Conservation (phyloP, 2,113 vertebrate species). For the Clinocottus analis region DNA sequence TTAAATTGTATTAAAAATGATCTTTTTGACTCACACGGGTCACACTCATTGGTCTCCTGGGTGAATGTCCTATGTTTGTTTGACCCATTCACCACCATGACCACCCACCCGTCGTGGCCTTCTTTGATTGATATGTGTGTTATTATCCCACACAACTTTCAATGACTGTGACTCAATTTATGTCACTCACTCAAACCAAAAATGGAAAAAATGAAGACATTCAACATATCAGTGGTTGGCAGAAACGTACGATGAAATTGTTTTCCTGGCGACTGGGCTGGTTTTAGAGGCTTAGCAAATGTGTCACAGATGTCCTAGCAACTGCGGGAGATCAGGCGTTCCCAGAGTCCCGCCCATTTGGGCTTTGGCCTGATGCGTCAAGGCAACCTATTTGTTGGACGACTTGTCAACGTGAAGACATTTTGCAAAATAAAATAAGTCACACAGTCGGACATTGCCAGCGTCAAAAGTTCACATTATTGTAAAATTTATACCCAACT, state of each 20-base stretch:
- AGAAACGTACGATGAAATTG: not conserved
- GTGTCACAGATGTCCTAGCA: constrained; percentile 33
- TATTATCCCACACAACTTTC: not conserved
- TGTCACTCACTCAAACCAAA: not conserved
- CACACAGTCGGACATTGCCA: not conserved
- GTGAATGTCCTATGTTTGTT: not conserved
- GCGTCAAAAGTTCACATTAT: not conserved
- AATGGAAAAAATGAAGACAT: not conserved
- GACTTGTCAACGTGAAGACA: not conserved
- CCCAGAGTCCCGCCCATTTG: not conserved
- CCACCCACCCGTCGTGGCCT: not conserved
- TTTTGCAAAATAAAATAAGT: not conserved
- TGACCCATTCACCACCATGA: not conserved
- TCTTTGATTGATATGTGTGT: not conserved
- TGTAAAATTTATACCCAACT: not conserved
- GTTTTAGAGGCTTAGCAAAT: constrained; percentile 25
- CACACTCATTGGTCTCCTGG: no score
- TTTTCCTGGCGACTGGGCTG: not conserved
- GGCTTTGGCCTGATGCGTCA: not conserved
- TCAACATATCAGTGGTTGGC: not conserved
- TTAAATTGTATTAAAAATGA: no score
- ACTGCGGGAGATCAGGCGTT: not conserved
- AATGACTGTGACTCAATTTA: not conserved
- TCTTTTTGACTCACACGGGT: no score
- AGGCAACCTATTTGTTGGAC: not conserved